Percentiles rank a stretch among this genome's conserved stretches.
These are phyloP conservation scores for Myotis findleyi DNA, from an alignment of 2,797 vertebrate species.

Conservation along the genomic window DNA sequence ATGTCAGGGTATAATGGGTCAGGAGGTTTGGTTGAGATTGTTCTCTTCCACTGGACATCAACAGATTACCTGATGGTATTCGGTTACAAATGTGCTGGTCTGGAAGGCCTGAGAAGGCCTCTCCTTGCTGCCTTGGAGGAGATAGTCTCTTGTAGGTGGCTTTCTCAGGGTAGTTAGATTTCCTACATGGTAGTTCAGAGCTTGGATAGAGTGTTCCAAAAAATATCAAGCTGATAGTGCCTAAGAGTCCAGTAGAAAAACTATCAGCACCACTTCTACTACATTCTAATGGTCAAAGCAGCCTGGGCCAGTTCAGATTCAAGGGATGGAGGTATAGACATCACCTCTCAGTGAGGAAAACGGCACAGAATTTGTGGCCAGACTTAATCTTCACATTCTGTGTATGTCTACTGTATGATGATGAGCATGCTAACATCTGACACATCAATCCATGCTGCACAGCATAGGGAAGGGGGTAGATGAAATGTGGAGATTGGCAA, in stretches of 20 bases:
- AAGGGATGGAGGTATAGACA: neutral
- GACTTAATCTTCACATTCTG: neutral
- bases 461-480: neutral
- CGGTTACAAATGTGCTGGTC: neutral
- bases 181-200: neutral
- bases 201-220: neutral
- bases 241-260: neutral
- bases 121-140: neutral
- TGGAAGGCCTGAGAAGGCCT: neutral
- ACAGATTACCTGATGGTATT: neutral
- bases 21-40: neutral
- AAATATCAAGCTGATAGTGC: neutral
- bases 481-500: neutral
- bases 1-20: neutral
- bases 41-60: neutral
- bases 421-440: neutral
- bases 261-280: neutral
- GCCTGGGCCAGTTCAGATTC: neutral
- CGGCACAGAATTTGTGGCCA: neutral
- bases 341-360: neutral
- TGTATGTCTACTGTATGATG: neutral
- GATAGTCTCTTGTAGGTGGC: neutral
- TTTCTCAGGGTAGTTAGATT: neutral
- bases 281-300: neutral
- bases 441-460: neutral